Base-by-base conservation (phyloP, 2,888 invertebrate genomes). In the Hipparchia sbordonii region DNA sequence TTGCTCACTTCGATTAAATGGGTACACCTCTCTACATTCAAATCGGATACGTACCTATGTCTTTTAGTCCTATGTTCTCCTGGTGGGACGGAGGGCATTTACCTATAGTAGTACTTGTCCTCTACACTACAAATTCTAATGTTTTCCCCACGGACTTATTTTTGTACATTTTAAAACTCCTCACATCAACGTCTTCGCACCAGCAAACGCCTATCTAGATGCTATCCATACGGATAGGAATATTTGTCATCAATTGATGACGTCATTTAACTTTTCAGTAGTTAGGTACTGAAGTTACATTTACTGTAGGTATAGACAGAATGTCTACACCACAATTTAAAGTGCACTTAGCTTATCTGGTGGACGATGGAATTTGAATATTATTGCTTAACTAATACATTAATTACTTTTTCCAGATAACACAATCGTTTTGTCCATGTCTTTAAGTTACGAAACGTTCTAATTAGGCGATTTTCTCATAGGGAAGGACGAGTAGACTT, bases 401-500 rank as follows among this genome's bases (percentile, higher is more conserved):
- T 2, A 56, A 13, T 13, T 56, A 56, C 13, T 12, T 33, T 62
- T 48, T 63, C 13, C 13, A 48, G 48, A 23, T 9, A 13, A 13
- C 13, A 63, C 5, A 48, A 51, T 6, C 12, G 23, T 63, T 7
- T 63, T 46, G 45, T n/a, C n/a, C 8, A 62, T 62, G 1, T 46
- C 8, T 3, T 33, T 23, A 7, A 23, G 9, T 23, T 12, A 51
- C 52, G 6, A 23, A 7, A 65, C 12, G 10, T 23, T 52, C 6
- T 12, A 7, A 51, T 63, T 52, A 33, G 52, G 2, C 48, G n/a
- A 63, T 48, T 52, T 33, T 12, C 33, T 65, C 12, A 33, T 52
- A 65, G 33, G 8, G 23, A 12, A 52, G 12, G 65, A 51, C 23
- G 51, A 63, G 46, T 23, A 63, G 51, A 63, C 63, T 63, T 63